Percentiles rank a stretch among this genome's conserved stretches.
These are phyloP conservation scores for Synergus itoensis DNA, from an alignment of 2,888 invertebrate species.

Conservation along the genomic window DNA sequence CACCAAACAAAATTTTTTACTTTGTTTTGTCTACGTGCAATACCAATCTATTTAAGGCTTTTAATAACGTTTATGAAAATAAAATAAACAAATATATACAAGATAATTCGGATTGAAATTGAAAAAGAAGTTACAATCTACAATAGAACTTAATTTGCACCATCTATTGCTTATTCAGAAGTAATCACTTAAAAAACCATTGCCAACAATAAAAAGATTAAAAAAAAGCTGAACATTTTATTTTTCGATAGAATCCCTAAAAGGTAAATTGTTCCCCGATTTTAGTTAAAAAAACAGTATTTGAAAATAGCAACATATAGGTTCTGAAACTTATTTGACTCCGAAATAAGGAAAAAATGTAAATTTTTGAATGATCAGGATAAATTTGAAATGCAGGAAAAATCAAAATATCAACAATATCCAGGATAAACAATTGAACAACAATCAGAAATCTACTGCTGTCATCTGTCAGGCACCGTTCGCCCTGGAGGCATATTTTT, in stretches of 20 bases:
- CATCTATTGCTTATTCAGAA: neutral
- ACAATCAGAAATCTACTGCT: conserved; percentile 26
- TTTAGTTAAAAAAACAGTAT: neutral
- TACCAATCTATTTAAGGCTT: neutral
- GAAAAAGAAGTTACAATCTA: neutral
- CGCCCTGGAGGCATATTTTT: conserved; percentile 31
- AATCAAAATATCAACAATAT: neutral
- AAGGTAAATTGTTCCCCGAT: neutral
- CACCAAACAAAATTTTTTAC: neutral
- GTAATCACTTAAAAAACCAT: no score
- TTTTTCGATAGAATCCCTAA: no score
- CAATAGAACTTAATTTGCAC: no score
- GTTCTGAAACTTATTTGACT: neutral
- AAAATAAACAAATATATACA: no score
- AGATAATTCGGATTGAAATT: neutral
- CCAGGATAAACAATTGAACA: neutral
- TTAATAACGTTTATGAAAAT: neutral
- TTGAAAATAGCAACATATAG: neutral
- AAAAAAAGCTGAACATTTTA: no score
- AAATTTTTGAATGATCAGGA: neutral
- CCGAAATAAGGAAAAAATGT: neutral
- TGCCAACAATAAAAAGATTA: no score
- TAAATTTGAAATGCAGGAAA: neutral
- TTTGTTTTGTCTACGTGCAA: neutral
- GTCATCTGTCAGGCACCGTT: conserved; percentile 29